Evolutionary conservation across 2,797 vertebrate species (phyloP), one percentile per base, ranked within the genome.

Genomic region (Diplodus sargus): DNA sequence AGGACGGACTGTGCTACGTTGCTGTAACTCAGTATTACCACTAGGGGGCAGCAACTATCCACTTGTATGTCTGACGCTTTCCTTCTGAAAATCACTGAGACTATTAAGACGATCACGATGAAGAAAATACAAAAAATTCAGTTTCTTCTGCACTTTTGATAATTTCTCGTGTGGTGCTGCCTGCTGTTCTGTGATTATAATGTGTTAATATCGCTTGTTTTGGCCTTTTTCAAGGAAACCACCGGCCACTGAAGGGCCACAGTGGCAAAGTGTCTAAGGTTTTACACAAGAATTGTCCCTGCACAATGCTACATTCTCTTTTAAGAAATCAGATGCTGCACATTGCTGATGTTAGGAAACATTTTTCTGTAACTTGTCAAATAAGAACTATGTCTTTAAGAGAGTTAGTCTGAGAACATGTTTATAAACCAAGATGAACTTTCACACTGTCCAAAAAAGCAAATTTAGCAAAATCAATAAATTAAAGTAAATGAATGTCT

Each of bases 31-130:
- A 54, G 23, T 6, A 4, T 0, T 1, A 28, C 74, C 83, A 85
- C 62, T 58, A 83, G 87, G 45, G 86, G 76, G 80, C 81, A 90
- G 69, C 75, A 88, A 0, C 1, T 34, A 20, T 77, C 11, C 28
- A 51, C 14, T 30, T 54, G 12, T 25, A 4, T 5, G 1, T 42
- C 13, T 47, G 28, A 47, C 3, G 11, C 42, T 74, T 51, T 62
- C 20, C 45, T 23, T 25, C 15, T 68, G 48, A 22, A 42, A 16
- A 22, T 57, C 47, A 28, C 16, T 64, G 14, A 12, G 23, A 23
- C 17, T 65, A 5, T 52, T 17, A 0, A 57, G 22, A 34, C 30
- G 1, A 8, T 34, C 4, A 39, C 8, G 34, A 43, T 7, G 6
- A 47, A 42, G 34, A 58, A 57, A 34, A 11, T 15, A 17, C 4